Conservation (phyloP, 2,888 invertebrate species). For the Andrena fulva region DNA sequence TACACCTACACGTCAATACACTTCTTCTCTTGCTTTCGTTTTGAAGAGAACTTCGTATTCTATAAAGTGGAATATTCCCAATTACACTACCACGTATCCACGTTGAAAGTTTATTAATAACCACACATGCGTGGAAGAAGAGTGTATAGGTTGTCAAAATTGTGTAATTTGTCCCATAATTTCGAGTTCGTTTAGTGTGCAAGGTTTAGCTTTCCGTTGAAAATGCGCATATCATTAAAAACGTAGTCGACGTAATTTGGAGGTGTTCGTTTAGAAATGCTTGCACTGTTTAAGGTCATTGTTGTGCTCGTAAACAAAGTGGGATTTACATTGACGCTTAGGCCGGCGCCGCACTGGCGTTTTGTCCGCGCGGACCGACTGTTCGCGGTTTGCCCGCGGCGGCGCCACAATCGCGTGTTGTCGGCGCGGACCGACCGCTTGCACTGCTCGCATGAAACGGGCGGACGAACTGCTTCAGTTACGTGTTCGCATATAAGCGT, state of each 20-base stretch:
- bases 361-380: too few species aligned
- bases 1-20: background rate
- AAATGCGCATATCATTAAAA: slow-evolving; percentile 26
- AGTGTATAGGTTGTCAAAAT: background rate
- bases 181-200: background rate
- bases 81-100: background rate
- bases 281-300: background rate
- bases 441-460: too few species aligned
- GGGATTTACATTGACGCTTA: background rate
- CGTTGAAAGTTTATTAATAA: background rate
- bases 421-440: too few species aligned
- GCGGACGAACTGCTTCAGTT: too few species aligned
- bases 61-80: background rate
- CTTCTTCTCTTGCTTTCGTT: background rate
- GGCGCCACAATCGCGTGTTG: too few species aligned
- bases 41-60: background rate
- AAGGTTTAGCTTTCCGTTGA: background rate
- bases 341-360: too few species aligned
- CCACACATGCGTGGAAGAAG: background rate
- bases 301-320: background rate
- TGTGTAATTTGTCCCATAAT: background rate
- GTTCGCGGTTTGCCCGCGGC: too few species aligned
- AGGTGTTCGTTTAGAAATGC: background rate
- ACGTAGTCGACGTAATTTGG: background rate
- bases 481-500: background rate